Conservation (phyloP, 1,140 invertebrate species). For the Aphaenogaster ashmeadi region DNA sequence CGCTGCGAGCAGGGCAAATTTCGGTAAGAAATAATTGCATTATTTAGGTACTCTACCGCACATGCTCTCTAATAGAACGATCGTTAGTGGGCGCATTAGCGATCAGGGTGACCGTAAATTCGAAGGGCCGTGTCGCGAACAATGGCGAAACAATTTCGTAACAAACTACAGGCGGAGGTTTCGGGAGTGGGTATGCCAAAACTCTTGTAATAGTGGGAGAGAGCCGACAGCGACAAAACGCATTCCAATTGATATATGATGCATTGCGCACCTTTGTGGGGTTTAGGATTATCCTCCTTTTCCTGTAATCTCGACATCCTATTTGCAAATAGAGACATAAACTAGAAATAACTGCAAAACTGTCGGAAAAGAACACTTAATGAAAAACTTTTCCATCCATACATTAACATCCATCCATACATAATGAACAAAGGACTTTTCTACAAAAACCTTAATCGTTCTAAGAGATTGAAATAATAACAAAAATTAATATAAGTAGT, state of each 20-base stretch:
- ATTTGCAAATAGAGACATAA: conserved; percentile 9
- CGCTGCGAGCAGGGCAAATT: conserved; percentile 1
- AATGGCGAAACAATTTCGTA: conserved; percentile 80
- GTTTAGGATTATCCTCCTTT: conserved; percentile 40
- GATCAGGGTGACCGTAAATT: conserved; percentile 73
- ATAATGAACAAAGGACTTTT: neutral
- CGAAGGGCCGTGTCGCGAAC: conserved; percentile 70
- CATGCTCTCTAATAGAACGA: conserved; percentile 69
- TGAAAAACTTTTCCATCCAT: neutral
- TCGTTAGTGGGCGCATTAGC: conserved; percentile 76
- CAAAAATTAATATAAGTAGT: neutral
- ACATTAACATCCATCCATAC: neutral
- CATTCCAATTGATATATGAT: conserved; percentile 69
- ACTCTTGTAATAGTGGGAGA: conserved; percentile 62
- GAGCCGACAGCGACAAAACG: conserved; percentile 59
- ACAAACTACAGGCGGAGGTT: conserved; percentile 66
- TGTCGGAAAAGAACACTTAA: neutral
- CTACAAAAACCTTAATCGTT: neutral
- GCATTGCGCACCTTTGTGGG: conserved; percentile 50
- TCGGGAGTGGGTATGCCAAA: conserved; percentile 33
- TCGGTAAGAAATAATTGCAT: conserved; percentile 37
- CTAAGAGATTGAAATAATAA: neutral
- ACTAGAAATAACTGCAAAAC: neutral
- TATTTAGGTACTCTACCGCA: conserved; percentile 36
- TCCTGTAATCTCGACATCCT: neutral